Conservation (phyloP, 1,140 invertebrate species). For the Lethrus apterus region DNA sequence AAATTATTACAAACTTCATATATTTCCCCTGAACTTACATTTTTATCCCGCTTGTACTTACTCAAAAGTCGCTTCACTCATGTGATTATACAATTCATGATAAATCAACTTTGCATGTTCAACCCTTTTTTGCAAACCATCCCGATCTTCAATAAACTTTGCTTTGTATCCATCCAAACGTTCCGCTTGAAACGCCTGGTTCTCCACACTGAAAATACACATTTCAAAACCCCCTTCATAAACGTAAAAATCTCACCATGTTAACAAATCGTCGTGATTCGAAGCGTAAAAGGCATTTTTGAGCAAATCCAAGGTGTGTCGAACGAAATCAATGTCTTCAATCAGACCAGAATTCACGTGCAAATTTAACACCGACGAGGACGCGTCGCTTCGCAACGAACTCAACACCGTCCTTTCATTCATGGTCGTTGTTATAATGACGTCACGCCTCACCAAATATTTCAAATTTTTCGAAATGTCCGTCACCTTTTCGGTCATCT, state of each 20-base stretch:
- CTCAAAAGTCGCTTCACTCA: conserved; percentile 46
- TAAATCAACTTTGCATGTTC: conserved; percentile 48
- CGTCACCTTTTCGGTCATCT: conserved; percentile 45
- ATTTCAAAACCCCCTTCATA: no score
- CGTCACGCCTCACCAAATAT: conserved; percentile 51
- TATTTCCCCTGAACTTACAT: no score
- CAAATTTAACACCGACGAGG: conserved; percentile 31
- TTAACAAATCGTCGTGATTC: conserved; percentile 42
- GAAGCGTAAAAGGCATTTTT: conserved; percentile 43
- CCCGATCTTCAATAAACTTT: conserved; percentile 42
- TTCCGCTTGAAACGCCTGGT: conserved; percentile 47
- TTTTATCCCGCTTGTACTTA: no score
- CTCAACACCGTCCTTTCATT: no score
- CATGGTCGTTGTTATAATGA: conserved; percentile 26
- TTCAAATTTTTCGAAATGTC: conserved; percentile 49
- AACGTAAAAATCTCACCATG: neutral
- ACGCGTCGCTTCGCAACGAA: conserved; percentile 41
- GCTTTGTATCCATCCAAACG: conserved; percentile 45
- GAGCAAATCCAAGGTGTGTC: conserved; percentile 46
- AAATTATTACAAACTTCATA: no score
- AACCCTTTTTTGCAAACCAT: conserved; percentile 45
- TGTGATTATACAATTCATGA: conserved; percentile 47
- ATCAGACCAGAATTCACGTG: conserved; percentile 38
- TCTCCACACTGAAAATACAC: conserved; percentile 45
- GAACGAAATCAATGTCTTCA: conserved; percentile 43